Conservation (phyloP, 2,113 vertebrate species). For the Donacobius atricapilla region DNA sequence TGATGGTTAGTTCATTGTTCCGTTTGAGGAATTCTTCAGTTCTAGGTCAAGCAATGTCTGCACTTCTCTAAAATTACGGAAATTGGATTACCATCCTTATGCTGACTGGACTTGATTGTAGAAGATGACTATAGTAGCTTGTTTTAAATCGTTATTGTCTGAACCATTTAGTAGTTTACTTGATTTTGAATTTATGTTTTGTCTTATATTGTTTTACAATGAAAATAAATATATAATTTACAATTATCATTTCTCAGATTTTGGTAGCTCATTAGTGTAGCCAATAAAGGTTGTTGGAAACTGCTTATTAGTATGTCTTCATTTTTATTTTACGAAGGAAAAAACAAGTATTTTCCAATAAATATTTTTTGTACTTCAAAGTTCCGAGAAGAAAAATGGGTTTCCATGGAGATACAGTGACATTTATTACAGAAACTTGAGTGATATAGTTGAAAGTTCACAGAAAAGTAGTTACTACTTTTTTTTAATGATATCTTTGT, state of each 20-base stretch:
- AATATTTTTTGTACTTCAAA: neutral
- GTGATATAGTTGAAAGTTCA: neutral
- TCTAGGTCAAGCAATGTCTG: neutral
- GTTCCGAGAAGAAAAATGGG: neutral
- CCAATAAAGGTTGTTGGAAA: neutral
- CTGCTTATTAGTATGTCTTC: neutral
- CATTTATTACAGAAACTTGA: neutral
- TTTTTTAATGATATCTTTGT: neutral
- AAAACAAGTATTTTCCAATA: neutral
- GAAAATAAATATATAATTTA: neutral
- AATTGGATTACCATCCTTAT: neutral
- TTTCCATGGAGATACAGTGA: neutral
- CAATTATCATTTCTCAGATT: neutral
- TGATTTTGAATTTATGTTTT: neutral
- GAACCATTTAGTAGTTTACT: neutral
- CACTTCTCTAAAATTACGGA: neutral
- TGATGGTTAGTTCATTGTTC: neutral
- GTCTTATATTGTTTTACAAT: neutral
- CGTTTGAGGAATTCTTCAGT: neutral
- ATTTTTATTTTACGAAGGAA: neutral
- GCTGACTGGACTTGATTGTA: neutral
- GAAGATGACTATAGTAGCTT: neutral
- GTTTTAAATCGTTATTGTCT: neutral
- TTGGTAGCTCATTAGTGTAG: neutral
- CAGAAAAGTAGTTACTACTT: neutral